A percentile compares a stretch with the other conserved stretches of the same genome.
phyloP scores from a whole-genome alignment of 2,797 vertebrate species.

The Acanthurus lineatus region DNA sequence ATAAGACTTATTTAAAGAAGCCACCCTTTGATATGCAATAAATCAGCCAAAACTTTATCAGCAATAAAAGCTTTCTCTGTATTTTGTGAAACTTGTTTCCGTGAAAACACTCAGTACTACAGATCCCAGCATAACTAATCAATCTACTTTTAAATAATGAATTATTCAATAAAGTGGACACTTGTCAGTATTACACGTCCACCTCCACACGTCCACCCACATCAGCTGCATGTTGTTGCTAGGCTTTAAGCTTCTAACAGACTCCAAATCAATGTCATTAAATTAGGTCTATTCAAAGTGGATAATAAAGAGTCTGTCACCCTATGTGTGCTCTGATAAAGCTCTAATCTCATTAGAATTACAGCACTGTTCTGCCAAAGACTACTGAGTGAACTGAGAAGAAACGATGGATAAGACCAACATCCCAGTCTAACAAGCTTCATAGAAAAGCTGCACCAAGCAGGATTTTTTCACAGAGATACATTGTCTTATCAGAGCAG shows the following conservation, averaged over 20 bases:
- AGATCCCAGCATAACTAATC: slow-evolving; percentile 30
- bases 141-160: slow-evolving; percentile 51
- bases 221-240: slow-evolving; percentile 38
- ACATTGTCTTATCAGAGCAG: not conserved
- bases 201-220: slow-evolving; percentile 48
- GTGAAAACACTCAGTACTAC: slow-evolving; percentile 17
- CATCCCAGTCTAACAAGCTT: slow-evolving; percentile 9
- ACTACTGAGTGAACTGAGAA: slow-evolving; percentile 23
- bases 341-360: slow-evolving; percentile 66
- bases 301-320: slow-evolving; percentile 73
- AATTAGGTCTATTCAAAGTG: slow-evolving; percentile 66
- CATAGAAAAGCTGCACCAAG: not conserved
- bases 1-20: too few species aligned
- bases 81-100: slow-evolving; percentile 5
- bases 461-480: slow-evolving; percentile 4
- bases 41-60: too few species aligned
- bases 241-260: slow-evolving; percentile 50
- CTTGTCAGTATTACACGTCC: slow-evolving; percentile 43
- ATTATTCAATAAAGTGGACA: slow-evolving; percentile 64
- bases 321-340: slow-evolving; percentile 60
- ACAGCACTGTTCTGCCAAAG: slow-evolving; percentile 28
- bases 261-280: slow-evolving; percentile 71
- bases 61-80: too few species aligned
- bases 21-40: too few species aligned
- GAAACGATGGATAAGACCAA: slow-evolving; percentile 19